phyloP scores from a whole-genome alignment of 2,888 invertebrate species.

The Prenolepis imparis region DNA sequence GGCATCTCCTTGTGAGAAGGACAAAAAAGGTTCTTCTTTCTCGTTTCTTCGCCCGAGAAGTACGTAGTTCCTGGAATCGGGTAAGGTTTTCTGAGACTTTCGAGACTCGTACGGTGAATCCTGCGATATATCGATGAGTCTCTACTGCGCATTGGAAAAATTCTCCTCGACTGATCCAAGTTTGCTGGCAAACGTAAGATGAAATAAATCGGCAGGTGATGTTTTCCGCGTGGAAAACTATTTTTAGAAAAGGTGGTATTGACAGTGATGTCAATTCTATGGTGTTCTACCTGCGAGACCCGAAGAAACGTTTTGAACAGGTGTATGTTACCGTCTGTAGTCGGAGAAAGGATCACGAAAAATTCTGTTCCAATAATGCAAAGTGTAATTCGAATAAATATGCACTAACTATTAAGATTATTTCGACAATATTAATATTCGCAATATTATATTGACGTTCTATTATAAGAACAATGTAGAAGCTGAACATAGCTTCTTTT shows the following conservation, averaged over 20 bases:
- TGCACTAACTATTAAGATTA: not conserved
- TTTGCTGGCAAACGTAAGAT: not conserved
- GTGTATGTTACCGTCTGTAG: not conserved
- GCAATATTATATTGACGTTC: not conserved
- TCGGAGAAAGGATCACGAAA: not conserved
- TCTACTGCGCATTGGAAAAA: slow-evolving; percentile 50
- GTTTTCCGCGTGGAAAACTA: slow-evolving; percentile 6
- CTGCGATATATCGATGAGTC: slow-evolving; percentile 25
- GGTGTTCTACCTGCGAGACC: not conserved
- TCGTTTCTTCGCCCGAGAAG: slow-evolving; percentile 50
- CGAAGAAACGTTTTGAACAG: not conserved
- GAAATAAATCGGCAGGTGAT: not conserved
- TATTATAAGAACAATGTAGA: not conserved
- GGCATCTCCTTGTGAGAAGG: slow-evolving; percentile 75
- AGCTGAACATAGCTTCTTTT: not conserved
- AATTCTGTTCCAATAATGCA: slow-evolving; percentile 3
- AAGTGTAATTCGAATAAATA: not conserved
- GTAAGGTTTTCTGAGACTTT: slow-evolving; percentile 83
- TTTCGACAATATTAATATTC: not conserved
- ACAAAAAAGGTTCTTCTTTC: slow-evolving; percentile 40
- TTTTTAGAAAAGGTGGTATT: not conserved
- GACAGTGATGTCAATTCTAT: slow-evolving; percentile 8
- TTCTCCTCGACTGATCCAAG: not conserved
- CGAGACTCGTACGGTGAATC: slow-evolving; percentile 79
- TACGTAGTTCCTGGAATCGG: slow-evolving; percentile 82